Evolutionary conservation across 2,888 invertebrate genomes (phyloP), one percentile per base, ranked within the genome.

Genomic region (Yponomeuta malinellus): DNA sequence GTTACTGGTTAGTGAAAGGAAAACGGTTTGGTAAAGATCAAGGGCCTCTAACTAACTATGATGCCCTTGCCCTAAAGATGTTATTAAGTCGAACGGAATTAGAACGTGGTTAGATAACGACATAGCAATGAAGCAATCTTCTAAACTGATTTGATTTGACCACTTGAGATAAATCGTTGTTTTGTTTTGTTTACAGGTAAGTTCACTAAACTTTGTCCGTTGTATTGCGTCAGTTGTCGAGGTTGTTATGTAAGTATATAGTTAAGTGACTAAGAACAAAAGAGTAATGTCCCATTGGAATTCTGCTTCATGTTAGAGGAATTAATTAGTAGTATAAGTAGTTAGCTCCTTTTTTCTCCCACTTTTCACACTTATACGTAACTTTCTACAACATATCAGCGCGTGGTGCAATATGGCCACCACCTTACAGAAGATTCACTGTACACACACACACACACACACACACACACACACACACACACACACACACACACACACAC

Each of bases 111-210:
- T 59, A 59, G 52, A 59, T 59, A 59, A 59, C 52, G 2, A 59
- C 15, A 8, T 15, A 12, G 43, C 43, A 43, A 15, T 59, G 15
- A 59, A 59, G 52, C 52, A 59, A 59, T 59, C 52, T 15, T 15
- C 52, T 15, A 59, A 52, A 12, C 15, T 12, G 52, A 59, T 59
- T 59, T 59, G 8, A 59, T 15, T 59, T 59, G 52, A 59, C 12
- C 15, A 59, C 15, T 59, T 59, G 52, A 15, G 52, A 15, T 15
- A 6, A 15, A 59, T 59, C 52, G 2, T 59, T 59, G 52, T 59
- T 59, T 59, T 59, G 52, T 59, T 59, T 59, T 59, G 52, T 59
- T 59, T 15, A 59, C 52, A 59, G 52, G 52, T 59, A 59, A 59
- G 52, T 59, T 59, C 52, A 59, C 15, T 59, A 59, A 15, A 15